phyloP scores from a whole-genome alignment of 2,797 vertebrate genomes.

The Rachycentron canadum region DNA sequence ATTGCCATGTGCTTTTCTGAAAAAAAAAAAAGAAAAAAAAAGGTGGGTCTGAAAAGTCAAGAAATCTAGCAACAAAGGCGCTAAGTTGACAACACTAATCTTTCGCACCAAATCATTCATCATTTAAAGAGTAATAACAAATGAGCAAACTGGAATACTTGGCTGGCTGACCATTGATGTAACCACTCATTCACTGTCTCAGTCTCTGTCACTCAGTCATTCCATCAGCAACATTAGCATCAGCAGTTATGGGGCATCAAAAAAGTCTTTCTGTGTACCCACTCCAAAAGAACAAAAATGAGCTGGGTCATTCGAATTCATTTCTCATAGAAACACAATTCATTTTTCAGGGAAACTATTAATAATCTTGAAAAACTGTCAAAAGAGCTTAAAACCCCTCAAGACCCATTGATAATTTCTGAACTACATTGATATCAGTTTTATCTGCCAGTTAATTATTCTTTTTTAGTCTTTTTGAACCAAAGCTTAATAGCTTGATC shows the following conservation, averaged over 20 bases:
- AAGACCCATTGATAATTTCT: slow-evolving; percentile 44
- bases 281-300: slow-evolving; percentile 53
- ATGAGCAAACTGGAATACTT: too few species aligned
- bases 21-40: too few species aligned
- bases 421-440: slow-evolving; percentile 39
- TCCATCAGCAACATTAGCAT: too few species aligned
- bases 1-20: too few species aligned
- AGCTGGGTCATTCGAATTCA: slow-evolving; percentile 50
- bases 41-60: too few species aligned
- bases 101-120: too few species aligned
- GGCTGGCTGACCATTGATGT: too few species aligned
- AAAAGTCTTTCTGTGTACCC: slow-evolving; percentile 41
- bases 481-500: slow-evolving; percentile 59
- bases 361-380: slow-evolving; percentile 55
- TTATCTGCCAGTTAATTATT: slow-evolving; percentile 58
- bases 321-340: slow-evolving; percentile 57
- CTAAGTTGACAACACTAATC: too few species aligned
- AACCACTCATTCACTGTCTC: too few species aligned
- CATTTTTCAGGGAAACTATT: slow-evolving; percentile 57
- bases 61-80: too few species aligned
- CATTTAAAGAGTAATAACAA: too few species aligned
- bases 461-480: slow-evolving; percentile 51
- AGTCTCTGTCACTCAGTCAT: too few species aligned
- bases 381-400: slow-evolving; percentile 56
- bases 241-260: neutral